phyloP scores from a whole-genome alignment of 2,113 vertebrate species.

The Strix uralensis region DNA sequence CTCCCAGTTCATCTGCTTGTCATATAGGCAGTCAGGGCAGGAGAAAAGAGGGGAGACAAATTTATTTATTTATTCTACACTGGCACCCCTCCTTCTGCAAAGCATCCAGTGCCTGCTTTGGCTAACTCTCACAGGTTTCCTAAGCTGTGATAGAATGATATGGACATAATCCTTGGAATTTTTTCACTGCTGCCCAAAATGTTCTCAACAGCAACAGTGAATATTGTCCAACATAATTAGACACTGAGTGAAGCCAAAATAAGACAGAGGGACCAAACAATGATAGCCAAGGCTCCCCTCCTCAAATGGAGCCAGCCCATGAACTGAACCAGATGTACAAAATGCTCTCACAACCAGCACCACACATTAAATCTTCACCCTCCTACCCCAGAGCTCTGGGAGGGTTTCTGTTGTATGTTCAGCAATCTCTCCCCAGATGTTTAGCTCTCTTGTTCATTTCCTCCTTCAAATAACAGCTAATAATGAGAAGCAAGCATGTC shows the following conservation, averaged over 20 bases:
- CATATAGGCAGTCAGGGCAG: background rate
- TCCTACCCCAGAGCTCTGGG: background rate
- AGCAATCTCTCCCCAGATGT: background rate
- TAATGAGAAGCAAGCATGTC: background rate
- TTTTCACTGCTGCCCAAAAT: conserved; percentile 20
- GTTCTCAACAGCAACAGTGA: conserved; percentile 7
- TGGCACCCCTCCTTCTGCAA: background rate
- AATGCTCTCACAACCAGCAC: background rate
- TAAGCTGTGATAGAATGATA: background rate
- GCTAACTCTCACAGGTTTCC: conserved; percentile 3
- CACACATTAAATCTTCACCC: background rate
- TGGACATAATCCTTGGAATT: background rate
- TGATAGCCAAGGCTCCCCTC: background rate
- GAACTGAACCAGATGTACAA: background rate
- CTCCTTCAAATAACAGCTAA: background rate
- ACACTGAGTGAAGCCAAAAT: conserved; percentile 52
- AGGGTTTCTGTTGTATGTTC: background rate
- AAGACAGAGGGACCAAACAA: background rate
- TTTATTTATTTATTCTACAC: background rate
- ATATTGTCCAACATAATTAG: conserved; percentile 54
- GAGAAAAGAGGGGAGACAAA: background rate
- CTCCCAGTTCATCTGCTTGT: background rate
- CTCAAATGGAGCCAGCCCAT: background rate
- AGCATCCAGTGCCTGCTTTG: background rate
- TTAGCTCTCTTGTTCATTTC: background rate